A percentile compares a stretch with the other conserved stretches of the same genome.
phyloP scores from a whole-genome alignment of 1,140 invertebrate genomes.

The Ceratosolen fusciceps region DNA sequence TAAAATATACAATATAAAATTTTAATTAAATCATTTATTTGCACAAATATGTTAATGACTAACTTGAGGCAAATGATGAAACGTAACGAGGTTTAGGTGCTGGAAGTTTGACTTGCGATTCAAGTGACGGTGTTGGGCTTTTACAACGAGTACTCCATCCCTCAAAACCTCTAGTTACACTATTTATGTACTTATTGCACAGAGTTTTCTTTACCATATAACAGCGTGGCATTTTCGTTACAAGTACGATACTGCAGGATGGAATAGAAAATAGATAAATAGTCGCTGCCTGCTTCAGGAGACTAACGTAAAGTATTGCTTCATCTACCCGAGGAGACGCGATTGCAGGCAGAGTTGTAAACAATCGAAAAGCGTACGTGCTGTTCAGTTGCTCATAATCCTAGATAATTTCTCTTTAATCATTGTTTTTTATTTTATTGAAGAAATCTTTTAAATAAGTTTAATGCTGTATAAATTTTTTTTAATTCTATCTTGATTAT shows the following conservation, averaged over 20 bases:
- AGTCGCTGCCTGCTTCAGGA: no score
- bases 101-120: slow-evolving; percentile 34
- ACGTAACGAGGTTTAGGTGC: slow-evolving; percentile 33
- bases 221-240: slow-evolving; percentile 70
- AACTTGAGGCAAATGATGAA: slow-evolving; percentile 17
- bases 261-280: background rate
- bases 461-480: background rate
- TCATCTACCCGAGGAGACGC: background rate
- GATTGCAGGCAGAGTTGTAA: background rate
- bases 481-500: slow-evolving; percentile 26
- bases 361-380: slow-evolving; percentile 12
- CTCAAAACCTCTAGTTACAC: slow-evolving; percentile 66
- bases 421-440: background rate
- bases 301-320: background rate
- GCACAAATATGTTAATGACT: background rate
- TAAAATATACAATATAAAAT: background rate
- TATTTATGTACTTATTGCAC: slow-evolving; percentile 73
- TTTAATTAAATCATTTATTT: background rate
- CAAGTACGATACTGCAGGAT: no score
- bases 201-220: slow-evolving; percentile 74
- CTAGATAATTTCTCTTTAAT: slow-evolving; percentile 16
- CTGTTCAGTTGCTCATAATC: background rate
- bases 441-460: background rate
- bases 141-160: slow-evolving; percentile 62
- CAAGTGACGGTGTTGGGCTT: slow-evolving; percentile 59